Percentiles rank a stretch among this genome's conserved stretches.
phyloP scores from a whole-genome alignment of 2,113 vertebrate genomes.

The Scomber scombrus region DNA sequence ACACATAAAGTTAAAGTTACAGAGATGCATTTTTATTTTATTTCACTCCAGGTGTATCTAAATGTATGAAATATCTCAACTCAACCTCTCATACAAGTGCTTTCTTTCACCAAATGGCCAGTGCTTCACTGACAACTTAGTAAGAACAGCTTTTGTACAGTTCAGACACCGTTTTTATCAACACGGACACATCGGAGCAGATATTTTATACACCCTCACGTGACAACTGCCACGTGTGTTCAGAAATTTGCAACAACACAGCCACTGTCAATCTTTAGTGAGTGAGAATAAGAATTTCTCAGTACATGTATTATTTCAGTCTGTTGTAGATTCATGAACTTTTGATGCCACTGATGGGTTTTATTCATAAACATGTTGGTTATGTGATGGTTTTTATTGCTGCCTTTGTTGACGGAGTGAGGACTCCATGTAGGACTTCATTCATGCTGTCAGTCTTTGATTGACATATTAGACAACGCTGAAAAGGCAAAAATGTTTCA shows the following conservation, averaged over 20 bases:
- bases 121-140: conserved; percentile 52
- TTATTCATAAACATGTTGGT: conserved; percentile 16
- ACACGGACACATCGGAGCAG: conserved; percentile 30
- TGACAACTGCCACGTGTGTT: conserved; percentile 27
- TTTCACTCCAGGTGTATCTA: conserved; percentile 51
- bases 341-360: conserved; percentile 81
- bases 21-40: conserved; percentile 58
- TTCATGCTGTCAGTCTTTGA: background rate
- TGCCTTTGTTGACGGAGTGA: conserved; percentile 16
- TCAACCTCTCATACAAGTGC: conserved; percentile 45
- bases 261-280: conserved; percentile 50
- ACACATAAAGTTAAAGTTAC: conserved; percentile 26
- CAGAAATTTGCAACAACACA: conserved; percentile 51
- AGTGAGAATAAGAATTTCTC: conserved; percentile 48
- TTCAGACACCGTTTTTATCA: conserved; percentile 28
- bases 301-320: conserved; percentile 65
- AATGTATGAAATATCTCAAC: conserved; percentile 29
- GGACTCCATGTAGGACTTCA: background rate
- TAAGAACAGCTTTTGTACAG: conserved; percentile 64
- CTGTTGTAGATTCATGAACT: conserved; percentile 67
- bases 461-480: background rate
- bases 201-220: conserved; percentile 33
- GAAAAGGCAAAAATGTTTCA: conserved; percentile 22
- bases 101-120: conserved; percentile 58
- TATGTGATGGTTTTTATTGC: background rate